Evolutionary conservation across 2,797 vertebrate genomes (phyloP).

Genomic region (Menidia menidia): DNA sequence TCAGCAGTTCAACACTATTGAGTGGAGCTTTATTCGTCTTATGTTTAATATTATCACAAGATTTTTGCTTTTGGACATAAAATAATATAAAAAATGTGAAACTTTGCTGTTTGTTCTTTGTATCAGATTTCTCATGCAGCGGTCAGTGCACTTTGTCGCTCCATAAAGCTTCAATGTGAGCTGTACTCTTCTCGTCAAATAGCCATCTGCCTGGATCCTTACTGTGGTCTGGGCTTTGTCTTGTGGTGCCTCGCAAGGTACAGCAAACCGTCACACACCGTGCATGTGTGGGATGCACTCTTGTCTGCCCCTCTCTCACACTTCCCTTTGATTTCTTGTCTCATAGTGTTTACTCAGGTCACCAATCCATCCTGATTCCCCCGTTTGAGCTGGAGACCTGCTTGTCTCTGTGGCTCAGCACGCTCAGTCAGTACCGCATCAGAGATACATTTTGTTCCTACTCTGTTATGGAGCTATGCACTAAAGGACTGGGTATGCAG

Average conservation of each 20-base stretch:
- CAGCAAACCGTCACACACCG: constrained; percentile 26
- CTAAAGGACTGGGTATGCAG: constrained; percentile 95
- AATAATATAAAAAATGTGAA: background rate
- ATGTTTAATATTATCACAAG: background rate
- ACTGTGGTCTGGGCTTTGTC: constrained; percentile 97
- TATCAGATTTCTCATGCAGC: constrained; percentile 94
- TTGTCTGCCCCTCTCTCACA: background rate
- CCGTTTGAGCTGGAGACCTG: constrained; percentile 97
- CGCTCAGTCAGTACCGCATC: constrained; percentile 96
- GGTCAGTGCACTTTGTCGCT: constrained; percentile 93
- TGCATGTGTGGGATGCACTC: background rate
- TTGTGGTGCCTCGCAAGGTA: constrained; percentile 99
- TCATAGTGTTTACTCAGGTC: constrained; percentile 95
- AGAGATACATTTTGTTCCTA: constrained; percentile 99
- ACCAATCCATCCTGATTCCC: constrained; percentile 98
- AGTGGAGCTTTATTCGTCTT: background rate
- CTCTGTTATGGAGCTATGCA: constrained; percentile 99
- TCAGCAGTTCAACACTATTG: background rate
- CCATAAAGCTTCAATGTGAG: constrained; percentile 98
- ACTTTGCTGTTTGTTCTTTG: background rate
- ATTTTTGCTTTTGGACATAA: background rate
- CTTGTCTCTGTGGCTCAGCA: constrained; percentile 94
- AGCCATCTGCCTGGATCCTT: constrained; percentile 98
- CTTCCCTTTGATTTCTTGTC: background rate
- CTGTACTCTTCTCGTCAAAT: constrained; percentile 98